Evolutionary conservation across 2,888 invertebrate species (phyloP).

Genomic region (Macrophya annulata): DNA sequence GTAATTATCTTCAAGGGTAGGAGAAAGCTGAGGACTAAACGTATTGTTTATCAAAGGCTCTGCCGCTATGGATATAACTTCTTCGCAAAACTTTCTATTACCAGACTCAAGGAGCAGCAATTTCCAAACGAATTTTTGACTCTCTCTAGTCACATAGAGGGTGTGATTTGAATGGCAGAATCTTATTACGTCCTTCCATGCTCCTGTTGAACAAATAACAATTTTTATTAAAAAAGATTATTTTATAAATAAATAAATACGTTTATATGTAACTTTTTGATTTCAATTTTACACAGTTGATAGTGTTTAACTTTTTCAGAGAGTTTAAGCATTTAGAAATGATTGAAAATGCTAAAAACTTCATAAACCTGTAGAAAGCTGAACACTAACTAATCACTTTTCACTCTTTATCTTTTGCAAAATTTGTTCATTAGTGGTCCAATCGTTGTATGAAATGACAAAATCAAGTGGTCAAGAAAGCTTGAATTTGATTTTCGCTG

Average conservation of each 20-base stretch:
- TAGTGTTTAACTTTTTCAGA: background rate
- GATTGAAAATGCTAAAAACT: background rate
- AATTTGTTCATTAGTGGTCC: background rate
- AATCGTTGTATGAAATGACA: background rate
- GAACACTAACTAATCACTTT: background rate
- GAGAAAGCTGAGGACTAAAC: slow-evolving; percentile 75
- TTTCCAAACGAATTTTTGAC: slow-evolving; percentile 83
- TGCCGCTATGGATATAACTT: slow-evolving; percentile 82
- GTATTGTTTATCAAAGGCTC: slow-evolving; percentile 83
- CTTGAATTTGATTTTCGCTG: background rate
- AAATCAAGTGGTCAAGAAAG: background rate
- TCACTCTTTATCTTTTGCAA: background rate
- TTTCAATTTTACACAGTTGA: background rate
- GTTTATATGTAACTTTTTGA: background rate
- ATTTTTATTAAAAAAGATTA: background rate
- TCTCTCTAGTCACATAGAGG: slow-evolving; percentile 86
- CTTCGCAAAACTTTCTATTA: slow-evolving; percentile 79
- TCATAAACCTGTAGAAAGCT: background rate
- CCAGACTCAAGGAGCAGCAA: slow-evolving; percentile 70
- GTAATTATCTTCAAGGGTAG: slow-evolving; percentile 78
- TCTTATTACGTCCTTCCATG: slow-evolving; percentile 85
- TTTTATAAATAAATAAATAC: background rate
- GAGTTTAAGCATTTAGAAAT: background rate
- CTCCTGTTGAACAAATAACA: slow-evolving; percentile 74
- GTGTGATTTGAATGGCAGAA: slow-evolving; percentile 86